Base-by-base conservation (phyloP, 2,888 invertebrate genomes). In the Drosophila diplacantha region DNA sequence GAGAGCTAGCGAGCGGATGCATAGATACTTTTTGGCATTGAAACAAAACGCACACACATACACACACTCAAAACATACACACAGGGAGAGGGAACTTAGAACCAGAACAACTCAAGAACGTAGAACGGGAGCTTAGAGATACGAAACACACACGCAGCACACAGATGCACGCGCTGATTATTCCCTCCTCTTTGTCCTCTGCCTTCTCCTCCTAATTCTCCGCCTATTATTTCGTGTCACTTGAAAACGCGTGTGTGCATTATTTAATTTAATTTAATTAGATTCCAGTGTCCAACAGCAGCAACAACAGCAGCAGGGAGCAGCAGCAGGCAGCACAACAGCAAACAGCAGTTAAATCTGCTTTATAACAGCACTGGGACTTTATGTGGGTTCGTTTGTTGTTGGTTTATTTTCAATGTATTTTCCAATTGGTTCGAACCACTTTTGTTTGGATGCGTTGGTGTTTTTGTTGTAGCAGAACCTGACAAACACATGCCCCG, bases 21-120 rank as follows among this genome's bases (percentile, higher is more conserved):
- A 73, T 62, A 80, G 76, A 83, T 80, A 83, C 76, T 71, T 83
- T 81, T 83, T 81, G 81, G 82, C 81, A 81, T 81, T 81, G 81
- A 81, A 81, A 81, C 84, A 83, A 83, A 83, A 75, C 82, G 81
- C 80, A 82, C 80, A 77, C 77, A 55, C 69, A 75, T 12, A 34
- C 47, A 52, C 69, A 75, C 54, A 65, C 54, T 62, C 26, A 26
- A 26, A 26, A 32, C 50, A 59, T 37, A 32, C 49, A 35, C 43
- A 53, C 68, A 66, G 58, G 67, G 38, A 62, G 62, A 61, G 50
- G 80, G 69, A 82, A 77, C 74, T 74, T 76, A 62, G 68, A 82
- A 82, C 61, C 56, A 67, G 39, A 73, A 47, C 57, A 51, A 63
- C 60, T 65, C 35, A 66, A 57, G 29, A 58, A 69, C 58, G 55